Conservation (phyloP, 2,113 vertebrate genomes). For the Laticauda colubrina region DNA sequence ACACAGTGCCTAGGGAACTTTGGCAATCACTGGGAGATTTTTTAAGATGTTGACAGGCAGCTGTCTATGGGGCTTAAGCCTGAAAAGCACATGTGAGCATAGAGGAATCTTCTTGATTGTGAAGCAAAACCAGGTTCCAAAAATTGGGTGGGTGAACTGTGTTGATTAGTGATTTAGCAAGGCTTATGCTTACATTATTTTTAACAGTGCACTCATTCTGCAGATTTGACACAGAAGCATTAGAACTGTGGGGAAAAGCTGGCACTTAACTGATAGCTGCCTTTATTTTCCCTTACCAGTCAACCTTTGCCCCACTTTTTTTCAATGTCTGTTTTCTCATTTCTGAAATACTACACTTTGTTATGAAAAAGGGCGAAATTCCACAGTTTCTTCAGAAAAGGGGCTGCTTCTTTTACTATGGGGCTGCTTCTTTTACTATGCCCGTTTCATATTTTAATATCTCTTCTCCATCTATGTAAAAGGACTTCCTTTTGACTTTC, state of each 20-base stretch:
- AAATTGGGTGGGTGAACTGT: not conserved
- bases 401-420: conserved; percentile 32
- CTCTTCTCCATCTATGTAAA: conserved; percentile 8
- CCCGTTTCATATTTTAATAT: not conserved
- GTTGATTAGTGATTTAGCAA: not conserved
- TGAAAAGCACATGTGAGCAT: not conserved
- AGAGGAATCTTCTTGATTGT: not conserved
- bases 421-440: conserved; percentile 17
- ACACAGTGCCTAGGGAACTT: not conserved
- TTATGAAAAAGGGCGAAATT: conserved; percentile 33
- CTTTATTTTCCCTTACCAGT: conserved; percentile 26
- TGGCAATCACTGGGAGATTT: not conserved
- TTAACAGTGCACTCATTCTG: not conserved
- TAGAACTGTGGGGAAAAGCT: not conserved
- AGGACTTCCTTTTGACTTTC: conserved; percentile 14
- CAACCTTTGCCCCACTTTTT: not conserved
- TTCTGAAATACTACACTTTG: not conserved
- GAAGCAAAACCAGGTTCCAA: not conserved
- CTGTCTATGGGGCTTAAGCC: not conserved
- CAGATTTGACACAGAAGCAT: not conserved
- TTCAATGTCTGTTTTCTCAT: not conserved
- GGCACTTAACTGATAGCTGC: not conserved
- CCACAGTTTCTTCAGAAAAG: conserved; percentile 35
- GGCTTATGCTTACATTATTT: not conserved
- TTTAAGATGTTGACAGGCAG: not conserved